These are phyloP conservation scores for Harpalus rufipes DNA, from an alignment of 2,888 invertebrate genomes.

Conservation along the genomic window DNA sequence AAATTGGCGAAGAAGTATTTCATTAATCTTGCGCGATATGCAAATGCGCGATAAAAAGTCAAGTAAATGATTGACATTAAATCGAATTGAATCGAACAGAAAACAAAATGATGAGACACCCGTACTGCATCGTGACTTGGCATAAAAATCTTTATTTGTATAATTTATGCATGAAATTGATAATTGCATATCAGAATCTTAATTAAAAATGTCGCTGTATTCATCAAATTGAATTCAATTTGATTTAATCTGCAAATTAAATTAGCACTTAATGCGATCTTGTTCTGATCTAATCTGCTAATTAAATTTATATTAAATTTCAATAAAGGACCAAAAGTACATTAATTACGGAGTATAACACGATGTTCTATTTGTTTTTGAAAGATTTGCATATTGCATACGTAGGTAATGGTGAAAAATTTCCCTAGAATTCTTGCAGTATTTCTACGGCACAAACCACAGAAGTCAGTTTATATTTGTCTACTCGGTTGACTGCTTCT, in stretches of 20 bases:
- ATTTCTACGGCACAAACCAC: too few relatives aligned
- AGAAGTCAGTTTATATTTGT: slow-evolving; percentile 38
- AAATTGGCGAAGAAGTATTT: background rate
- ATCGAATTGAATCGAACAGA: slow-evolving; percentile 36
- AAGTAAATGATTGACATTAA: slow-evolving; percentile 48
- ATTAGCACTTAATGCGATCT: slow-evolving; percentile 62
- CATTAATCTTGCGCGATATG: slow-evolving; percentile 31
- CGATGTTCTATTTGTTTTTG: slow-evolving; percentile 32
- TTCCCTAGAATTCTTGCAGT: slow-evolving; percentile 20
- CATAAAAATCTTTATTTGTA: slow-evolving; percentile 65
- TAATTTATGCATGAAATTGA: slow-evolving; percentile 67
- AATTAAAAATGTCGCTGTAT: slow-evolving; percentile 60
- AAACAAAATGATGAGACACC: slow-evolving; percentile 50
- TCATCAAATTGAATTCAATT: slow-evolving; percentile 60
- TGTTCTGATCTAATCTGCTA: slow-evolving; percentile 60
- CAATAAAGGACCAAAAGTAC: slow-evolving; percentile 51
- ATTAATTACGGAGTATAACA: slow-evolving; percentile 45
- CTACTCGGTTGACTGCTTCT: slow-evolving; percentile 35
- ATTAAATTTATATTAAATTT: slow-evolving; percentile 63
- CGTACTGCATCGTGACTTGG: slow-evolving; percentile 53
- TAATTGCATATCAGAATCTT: slow-evolving; percentile 59
- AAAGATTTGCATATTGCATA: slow-evolving; percentile 55
- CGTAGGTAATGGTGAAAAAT: slow-evolving; percentile 44
- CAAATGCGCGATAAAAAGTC: slow-evolving; percentile 38
- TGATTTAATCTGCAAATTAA: slow-evolving; percentile 63